Conservation (phyloP, 2,797 vertebrate species). For the Yasuhikotakia modesta region DNA sequence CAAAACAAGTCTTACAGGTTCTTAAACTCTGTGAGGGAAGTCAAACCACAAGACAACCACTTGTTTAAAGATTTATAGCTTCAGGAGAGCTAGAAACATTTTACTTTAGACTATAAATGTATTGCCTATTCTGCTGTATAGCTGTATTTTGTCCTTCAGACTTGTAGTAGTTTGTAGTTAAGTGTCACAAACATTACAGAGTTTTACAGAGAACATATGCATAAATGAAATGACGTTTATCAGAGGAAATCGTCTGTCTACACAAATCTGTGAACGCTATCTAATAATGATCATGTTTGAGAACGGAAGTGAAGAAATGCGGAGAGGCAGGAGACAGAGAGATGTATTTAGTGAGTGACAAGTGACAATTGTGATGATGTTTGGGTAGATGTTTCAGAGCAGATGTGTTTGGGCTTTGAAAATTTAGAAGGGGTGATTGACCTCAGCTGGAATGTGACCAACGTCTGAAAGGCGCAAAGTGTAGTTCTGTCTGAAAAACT, state of each 20-base stretch:
- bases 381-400: conserved; percentile 26
- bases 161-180: neutral
- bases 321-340: neutral
- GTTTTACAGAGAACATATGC: neutral
- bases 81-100: conserved; percentile 22
- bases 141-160: neutral
- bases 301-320: neutral
- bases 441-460: conserved; percentile 52
- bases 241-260: conserved; percentile 15
- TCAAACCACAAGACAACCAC: conserved; percentile 14
- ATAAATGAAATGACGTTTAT: neutral
- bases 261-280: neutral
- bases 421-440: conserved; percentile 46
- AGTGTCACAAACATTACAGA: neutral
- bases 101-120: conserved; percentile 22
- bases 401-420: conserved; percentile 48
- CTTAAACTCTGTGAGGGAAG: conserved; percentile 4
- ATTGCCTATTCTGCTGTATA: neutral
- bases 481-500: conserved; percentile 39
- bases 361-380: conserved; percentile 26
- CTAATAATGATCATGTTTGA: neutral
- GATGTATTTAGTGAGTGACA: conserved; percentile 7
- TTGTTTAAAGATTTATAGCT: conserved; percentile 44
- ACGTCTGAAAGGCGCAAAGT: conserved; percentile 34
- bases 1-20: conserved; percentile 24